Evolutionary conservation across 2,797 vertebrate species (phyloP), one percentile per base, ranked within the genome.

Genomic region (Australoheros facetus): DNA sequence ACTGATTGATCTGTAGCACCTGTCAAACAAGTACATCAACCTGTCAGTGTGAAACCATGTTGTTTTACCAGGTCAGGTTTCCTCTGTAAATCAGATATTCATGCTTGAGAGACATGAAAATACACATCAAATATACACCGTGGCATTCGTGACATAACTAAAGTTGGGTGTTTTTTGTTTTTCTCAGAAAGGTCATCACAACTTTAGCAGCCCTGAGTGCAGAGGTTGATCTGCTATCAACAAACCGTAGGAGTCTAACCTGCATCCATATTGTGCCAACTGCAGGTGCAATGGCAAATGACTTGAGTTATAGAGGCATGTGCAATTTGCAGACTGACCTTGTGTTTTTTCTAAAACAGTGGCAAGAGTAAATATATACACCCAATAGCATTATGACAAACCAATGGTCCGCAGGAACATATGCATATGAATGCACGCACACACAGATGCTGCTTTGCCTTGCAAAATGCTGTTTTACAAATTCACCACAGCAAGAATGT

Each of bases 391-490:
- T 13, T 6, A 8, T 28, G 48, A 45, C 55, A 26, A 37, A 71
- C 17, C 69, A 26, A 1, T 23, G 51, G 34, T 75, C 73, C 26
- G 39, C 16, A 19, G 64, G 62, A 19, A 73, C 48, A 55, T 32
- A 73, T 62, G 32, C 73, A 76, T 53, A 80, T 76, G 62, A 51
- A 69, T 30, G 53, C 48, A 34, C 19, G 48, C 55, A 42, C 64
- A n/a, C 75, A 64, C 56, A 80, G 39, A 58, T 17, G 76, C 75
- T 92, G 79, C 58, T 92, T 93, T 92, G 89, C 78, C 76, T 91
- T 93, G 89, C 89, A 93, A 94, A 92, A 81, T 16, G 23, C 45
- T 58, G 42, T 54, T 75, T 83, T 5, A 74, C 81, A 82, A 80
- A 89, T 28, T 74, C 58, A 76, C 78, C 72, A 19, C 56, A 54